phyloP scores from a whole-genome alignment of 2,113 vertebrate species.

The Cryptoleucopteryx plumbea region DNA sequence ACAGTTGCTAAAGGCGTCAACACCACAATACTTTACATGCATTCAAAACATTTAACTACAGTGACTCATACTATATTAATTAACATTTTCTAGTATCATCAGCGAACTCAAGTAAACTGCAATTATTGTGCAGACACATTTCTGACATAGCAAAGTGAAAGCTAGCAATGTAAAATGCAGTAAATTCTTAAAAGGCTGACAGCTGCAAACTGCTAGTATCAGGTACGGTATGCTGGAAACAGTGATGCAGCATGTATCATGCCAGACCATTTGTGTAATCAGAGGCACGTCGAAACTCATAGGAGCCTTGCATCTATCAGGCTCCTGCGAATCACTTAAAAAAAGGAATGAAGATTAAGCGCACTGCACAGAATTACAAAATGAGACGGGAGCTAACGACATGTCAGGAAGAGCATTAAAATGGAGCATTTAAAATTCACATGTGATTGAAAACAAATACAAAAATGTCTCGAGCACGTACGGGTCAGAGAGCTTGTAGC shows the following conservation, averaged over 20 bases:
- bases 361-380: not conserved
- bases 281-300: not conserved
- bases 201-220: not conserved
- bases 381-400: not conserved
- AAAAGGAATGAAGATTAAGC: not conserved
- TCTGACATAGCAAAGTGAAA: not conserved
- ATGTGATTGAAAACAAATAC: not conserved
- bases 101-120: not conserved
- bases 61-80: not conserved
- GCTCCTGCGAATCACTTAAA: accelerated
- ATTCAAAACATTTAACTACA: not conserved
- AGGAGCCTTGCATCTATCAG: not conserved
- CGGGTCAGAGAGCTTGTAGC: not conserved
- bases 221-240: not conserved
- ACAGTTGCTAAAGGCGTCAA: not conserved
- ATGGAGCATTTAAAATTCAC: not conserved
- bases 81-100: not conserved
- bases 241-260: not conserved
- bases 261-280: not conserved
- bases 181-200: not conserved
- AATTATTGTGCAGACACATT: not conserved
- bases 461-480: not conserved
- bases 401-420: not conserved
- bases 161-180: not conserved
- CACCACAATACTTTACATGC: not conserved